Evolutionary conservation across 2,888 invertebrate species (phyloP).

Genomic region (Eupeodes latifasciatus): DNA sequence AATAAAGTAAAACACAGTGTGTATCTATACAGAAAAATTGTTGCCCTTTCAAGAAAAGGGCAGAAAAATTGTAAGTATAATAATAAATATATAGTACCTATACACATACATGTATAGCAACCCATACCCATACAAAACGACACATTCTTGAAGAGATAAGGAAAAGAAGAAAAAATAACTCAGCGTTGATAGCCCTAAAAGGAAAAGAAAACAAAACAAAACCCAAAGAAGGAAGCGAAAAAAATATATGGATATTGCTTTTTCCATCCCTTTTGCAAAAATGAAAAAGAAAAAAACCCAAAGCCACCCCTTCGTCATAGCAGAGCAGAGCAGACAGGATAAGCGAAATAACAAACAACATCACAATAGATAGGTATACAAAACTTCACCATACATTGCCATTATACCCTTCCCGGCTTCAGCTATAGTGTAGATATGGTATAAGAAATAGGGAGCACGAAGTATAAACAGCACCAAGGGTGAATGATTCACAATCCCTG

Average conservation of each 20-base stretch:
- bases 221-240: slow-evolving; percentile 36
- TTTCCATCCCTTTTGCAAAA: slow-evolving; percentile 41
- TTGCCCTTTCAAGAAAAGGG: slow-evolving; percentile 54
- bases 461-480: slow-evolving; percentile 43
- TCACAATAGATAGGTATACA: slow-evolving; percentile 27
- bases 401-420: slow-evolving; percentile 57
- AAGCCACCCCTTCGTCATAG: slow-evolving; percentile 55
- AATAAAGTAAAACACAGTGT: slow-evolving; percentile 31
- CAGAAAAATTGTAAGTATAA: slow-evolving; percentile 30
- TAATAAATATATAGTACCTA: too few species aligned
- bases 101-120: not conserved
- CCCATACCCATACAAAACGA: slow-evolving; percentile 25
- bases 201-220: slow-evolving; percentile 56
- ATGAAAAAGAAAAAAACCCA: slow-evolving; percentile 12
- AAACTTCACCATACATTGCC: slow-evolving; percentile 60
- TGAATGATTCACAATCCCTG: slow-evolving; percentile 70
- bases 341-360: slow-evolving; percentile 71
- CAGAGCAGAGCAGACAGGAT: not conserved
- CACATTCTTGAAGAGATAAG: slow-evolving; percentile 63
- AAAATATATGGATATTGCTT: slow-evolving; percentile 70
- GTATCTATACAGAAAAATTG: slow-evolving; percentile 25
- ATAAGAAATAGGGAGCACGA: slow-evolving; percentile 38
- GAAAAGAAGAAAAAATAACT: slow-evolving; percentile 41
- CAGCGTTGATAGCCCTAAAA: slow-evolving; percentile 51
- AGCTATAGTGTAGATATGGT: not conserved